Percentiles rank a stretch among this genome's conserved stretches.
Conservation (phyloP, 2,888 invertebrate genomes). For the Mechanitis mazaeus region DNA sequence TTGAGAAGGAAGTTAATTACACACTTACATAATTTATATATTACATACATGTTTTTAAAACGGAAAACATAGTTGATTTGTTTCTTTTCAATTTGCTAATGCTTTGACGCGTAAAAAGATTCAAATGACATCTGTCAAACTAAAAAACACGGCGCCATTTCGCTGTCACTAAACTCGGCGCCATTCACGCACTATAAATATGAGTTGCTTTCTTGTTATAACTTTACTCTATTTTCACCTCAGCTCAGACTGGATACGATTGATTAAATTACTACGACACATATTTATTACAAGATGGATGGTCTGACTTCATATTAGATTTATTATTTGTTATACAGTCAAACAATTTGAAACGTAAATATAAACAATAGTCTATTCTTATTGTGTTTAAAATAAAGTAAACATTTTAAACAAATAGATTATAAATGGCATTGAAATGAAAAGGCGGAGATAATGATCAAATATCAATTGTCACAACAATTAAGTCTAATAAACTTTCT, state of each 20-base stretch:
- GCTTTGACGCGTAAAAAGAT: slow-evolving; percentile 22
- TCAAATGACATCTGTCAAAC: slow-evolving; percentile 24
- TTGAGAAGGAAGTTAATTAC: too few relatives aligned
- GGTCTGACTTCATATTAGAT: background rate
- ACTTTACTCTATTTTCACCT: slow-evolving; percentile 35
- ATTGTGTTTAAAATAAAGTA: too few relatives aligned
- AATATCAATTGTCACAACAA: slow-evolving; percentile 7
- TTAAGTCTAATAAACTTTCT: too few relatives aligned
- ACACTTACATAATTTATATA: background rate
- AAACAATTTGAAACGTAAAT: too few relatives aligned
- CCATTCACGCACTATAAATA: slow-evolving; percentile 30
- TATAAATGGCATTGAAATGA: slow-evolving; percentile 15
- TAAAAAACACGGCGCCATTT: slow-evolving; percentile 16
- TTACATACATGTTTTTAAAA: background rate
- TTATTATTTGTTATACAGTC: too few relatives aligned
- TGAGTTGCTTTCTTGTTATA: slow-evolving; percentile 32
- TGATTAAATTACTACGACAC: slow-evolving; percentile 28
- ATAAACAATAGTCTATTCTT: too few relatives aligned
- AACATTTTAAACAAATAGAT: slow-evolving; percentile 12
- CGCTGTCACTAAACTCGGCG: background rate
- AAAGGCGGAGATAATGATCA: slow-evolving; percentile 15
- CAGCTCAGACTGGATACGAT: slow-evolving; percentile 30
- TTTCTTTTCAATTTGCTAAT: slow-evolving; percentile 8
- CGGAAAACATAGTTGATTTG: too few relatives aligned
- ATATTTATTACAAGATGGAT: slow-evolving; percentile 21